Percentiles rank a stretch among this genome's conserved stretches.
Evolutionary conservation across 1,140 invertebrate genomes (phyloP).

Genomic region (Drosophila obscura): DNA sequence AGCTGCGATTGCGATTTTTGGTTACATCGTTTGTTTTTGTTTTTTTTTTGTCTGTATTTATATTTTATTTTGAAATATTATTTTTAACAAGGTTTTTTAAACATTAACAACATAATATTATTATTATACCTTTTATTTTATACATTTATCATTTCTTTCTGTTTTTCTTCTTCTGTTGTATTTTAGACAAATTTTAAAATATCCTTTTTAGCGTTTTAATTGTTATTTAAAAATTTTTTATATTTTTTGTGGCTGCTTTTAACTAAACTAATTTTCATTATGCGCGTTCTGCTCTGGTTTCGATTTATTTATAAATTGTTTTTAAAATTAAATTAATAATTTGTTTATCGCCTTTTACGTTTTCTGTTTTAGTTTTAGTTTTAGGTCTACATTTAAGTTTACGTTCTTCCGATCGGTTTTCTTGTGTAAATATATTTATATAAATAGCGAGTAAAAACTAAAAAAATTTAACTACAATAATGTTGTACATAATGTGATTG

Average conservation of each 20-base stretch:
- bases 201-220: constrained; percentile 57
- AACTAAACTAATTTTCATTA: constrained; percentile 63
- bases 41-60: constrained; percentile 59
- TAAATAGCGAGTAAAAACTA: constrained; percentile 78
- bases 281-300: constrained; percentile 42
- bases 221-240: constrained; percentile 66
- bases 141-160: constrained; percentile 66
- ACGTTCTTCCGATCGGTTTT: constrained; percentile 1
- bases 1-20: constrained; percentile 16
- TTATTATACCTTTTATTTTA: constrained; percentile 76
- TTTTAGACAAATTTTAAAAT: constrained; percentile 80
- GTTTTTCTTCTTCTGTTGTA: constrained; percentile 34
- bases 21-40: constrained; percentile 21
- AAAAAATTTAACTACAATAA: constrained; percentile 63
- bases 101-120: constrained; percentile 82
- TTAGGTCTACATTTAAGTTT: constrained; percentile 58
- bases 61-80: constrained; percentile 81
- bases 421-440: constrained; percentile 72
- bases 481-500: constrained; percentile 53
- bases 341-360: constrained; percentile 49
- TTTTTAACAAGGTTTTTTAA: constrained; percentile 82
- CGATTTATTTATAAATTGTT: constrained; percentile 28
- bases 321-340: constrained; percentile 52
- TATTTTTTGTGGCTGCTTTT: constrained; percentile 40
- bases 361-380: constrained; percentile 20